phyloP scores from a whole-genome alignment of 2,113 vertebrate genomes.

The Antennarius striatus region DNA sequence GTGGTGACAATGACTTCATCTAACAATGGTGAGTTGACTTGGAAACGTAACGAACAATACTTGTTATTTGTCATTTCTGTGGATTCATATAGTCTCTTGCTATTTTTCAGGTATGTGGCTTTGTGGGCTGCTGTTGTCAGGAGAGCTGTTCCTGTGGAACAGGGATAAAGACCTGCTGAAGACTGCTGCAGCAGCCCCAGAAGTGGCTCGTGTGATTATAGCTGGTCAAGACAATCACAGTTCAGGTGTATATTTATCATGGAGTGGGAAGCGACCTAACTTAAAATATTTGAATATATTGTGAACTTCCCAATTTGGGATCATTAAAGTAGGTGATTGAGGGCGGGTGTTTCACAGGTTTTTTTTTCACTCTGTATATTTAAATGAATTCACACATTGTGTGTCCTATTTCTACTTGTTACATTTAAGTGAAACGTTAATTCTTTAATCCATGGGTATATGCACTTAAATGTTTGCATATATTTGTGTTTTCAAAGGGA shows the following conservation, averaged over 20 bases:
- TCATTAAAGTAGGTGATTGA: too few species aligned
- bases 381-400: too few species aligned
- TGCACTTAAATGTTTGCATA: not conserved
- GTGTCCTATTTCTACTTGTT: not conserved
- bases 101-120: conserved; percentile 86
- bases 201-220: conserved; percentile 75
- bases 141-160: conserved; percentile 94
- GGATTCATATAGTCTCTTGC: not conserved
- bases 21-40: conserved; percentile 80
- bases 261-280: not conserved
- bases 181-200: conserved; percentile 76
- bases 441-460: not conserved
- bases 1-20: conserved; percentile 85
- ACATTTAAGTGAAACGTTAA: not conserved
- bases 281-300: too few species aligned
- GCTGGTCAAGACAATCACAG: conserved; percentile 75
- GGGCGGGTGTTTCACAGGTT: too few species aligned
- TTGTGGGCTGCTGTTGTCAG: conserved; percentile 84
- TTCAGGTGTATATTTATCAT: not conserved
- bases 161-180: conserved; percentile 88
- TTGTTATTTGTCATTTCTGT: not conserved
- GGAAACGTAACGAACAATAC: not conserved
- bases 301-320: too few species aligned
- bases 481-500: conserved; percentile 66
- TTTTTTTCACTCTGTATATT: too few species aligned